A percentile compares a stretch with the other conserved stretches of the same genome.
Evolutionary conservation across 2,888 invertebrate genomes (phyloP).

Genomic region (Agrochola macilenta): DNA sequence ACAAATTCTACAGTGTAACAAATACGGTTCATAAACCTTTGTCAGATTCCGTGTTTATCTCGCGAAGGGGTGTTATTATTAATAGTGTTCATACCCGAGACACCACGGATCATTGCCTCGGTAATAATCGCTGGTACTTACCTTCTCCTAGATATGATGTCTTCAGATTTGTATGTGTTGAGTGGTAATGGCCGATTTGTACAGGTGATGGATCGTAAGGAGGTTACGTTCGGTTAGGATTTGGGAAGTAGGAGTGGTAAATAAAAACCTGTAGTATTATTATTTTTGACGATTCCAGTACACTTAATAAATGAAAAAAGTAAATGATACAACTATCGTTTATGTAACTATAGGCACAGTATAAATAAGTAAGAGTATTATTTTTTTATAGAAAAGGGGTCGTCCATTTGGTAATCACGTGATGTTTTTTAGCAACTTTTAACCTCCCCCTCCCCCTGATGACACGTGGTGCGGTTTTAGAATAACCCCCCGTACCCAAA

Average conservation of each 20-base stretch:
- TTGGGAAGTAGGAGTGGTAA: too few relatives aligned
- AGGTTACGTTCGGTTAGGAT: not conserved
- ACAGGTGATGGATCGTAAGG: slow-evolving; percentile 4
- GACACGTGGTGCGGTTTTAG: too few relatives aligned
- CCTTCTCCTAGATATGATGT: slow-evolving; percentile 18
- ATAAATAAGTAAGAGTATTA: too few relatives aligned
- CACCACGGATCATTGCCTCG: slow-evolving; percentile 42
- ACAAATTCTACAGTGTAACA: slow-evolving; percentile 7
- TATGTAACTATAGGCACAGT: too few relatives aligned
- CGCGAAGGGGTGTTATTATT: slow-evolving; percentile 42
- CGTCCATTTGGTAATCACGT: too few relatives aligned
- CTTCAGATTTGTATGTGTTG: slow-evolving; percentile 48
- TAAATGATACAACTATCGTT: too few relatives aligned
- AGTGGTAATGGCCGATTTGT: slow-evolving; percentile 26
- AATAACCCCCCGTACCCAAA: too few relatives aligned
- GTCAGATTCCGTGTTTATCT: slow-evolving; percentile 19
- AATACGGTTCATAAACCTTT: slow-evolving; percentile 13
- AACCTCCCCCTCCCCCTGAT: too few relatives aligned
- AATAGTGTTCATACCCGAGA: slow-evolving; percentile 36
- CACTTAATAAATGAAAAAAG: too few relatives aligned
- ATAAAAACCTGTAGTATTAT: not conserved
- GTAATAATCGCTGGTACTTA: slow-evolving; percentile 32
- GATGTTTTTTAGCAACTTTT: too few relatives aligned
- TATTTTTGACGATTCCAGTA: not conserved
- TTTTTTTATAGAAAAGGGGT: too few relatives aligned